phyloP scores from a whole-genome alignment of 2,888 invertebrate genomes.

The Blastobasis adustella region DNA sequence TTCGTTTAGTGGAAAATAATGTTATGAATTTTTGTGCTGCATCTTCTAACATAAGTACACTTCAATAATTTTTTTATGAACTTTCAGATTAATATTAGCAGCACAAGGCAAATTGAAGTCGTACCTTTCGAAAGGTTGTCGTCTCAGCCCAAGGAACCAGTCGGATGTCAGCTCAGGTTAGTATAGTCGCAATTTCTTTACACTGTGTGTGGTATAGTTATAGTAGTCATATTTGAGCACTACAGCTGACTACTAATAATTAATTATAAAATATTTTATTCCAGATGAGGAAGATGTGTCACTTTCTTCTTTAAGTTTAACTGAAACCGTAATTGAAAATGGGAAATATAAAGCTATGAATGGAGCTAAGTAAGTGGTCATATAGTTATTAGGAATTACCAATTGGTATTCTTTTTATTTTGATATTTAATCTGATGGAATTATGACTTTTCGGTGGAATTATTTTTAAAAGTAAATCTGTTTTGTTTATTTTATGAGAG shows the following conservation, averaged over 20 bases:
- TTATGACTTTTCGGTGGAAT: constrained; percentile 1
- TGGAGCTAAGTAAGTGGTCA: constrained; percentile 18
- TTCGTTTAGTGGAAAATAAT: too few relatives aligned
- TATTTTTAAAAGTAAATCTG: neutral
- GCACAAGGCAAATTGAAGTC: constrained; percentile 85
- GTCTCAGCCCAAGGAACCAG: constrained; percentile 82
- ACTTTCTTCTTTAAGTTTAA: constrained; percentile 50
- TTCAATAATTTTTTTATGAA: too few relatives aligned
- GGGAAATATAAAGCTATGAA: constrained; percentile 48
- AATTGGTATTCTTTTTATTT: constrained; percentile 3
- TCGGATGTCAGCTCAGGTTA: constrained; percentile 83
- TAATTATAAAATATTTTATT: constrained; percentile 16
- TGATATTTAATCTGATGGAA: constrained; percentile 7
- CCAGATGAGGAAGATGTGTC: constrained; percentile 61
- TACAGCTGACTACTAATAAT: neutral
- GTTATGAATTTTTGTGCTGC: too few relatives aligned
- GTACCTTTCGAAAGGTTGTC: constrained; percentile 83
- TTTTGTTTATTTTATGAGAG: constrained; percentile 2
- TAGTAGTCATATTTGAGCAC: too few relatives aligned
- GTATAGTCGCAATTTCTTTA: constrained; percentile 7
- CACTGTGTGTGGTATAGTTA: too few relatives aligned
- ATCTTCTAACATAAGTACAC: too few relatives aligned
- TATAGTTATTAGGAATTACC: constrained; percentile 7
- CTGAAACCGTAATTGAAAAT: constrained; percentile 51
- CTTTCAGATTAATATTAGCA: constrained; percentile 84